A percentile compares a stretch with the other conserved stretches of the same genome.
Conservation (phyloP, 2,888 invertebrate genomes). For the Folsomia manolachei region DNA sequence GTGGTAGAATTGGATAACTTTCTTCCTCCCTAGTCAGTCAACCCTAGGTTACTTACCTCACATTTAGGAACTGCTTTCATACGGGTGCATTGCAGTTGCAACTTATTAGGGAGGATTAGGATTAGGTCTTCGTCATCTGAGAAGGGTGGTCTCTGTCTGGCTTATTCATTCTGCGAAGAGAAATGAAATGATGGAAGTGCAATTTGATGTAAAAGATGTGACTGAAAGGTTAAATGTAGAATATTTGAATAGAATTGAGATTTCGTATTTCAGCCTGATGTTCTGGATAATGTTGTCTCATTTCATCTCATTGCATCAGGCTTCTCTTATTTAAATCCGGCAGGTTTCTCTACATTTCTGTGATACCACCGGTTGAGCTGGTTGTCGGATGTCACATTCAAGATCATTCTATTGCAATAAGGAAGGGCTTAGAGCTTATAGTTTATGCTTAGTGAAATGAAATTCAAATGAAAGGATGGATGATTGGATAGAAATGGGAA, state of each 20-base stretch:
- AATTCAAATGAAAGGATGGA: not conserved
- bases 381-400: not conserved
- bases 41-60: not conserved
- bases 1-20: not conserved
- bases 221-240: slow-evolving; percentile 4
- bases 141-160: too few species aligned
- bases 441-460: not conserved
- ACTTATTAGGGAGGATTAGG: slow-evolving; percentile 3
- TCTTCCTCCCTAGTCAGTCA: not conserved
- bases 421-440: not conserved
- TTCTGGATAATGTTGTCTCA: not conserved
- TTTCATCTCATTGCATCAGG: not conserved
- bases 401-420: not conserved
- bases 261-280: not conserved
- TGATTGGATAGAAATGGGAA: not conserved
- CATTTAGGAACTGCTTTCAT: not conserved
- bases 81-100: not conserved
- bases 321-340: not conserved
- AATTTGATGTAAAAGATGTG: slow-evolving; percentile 4
- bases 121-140: not conserved
- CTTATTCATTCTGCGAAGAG: too few species aligned
- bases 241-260: not conserved
- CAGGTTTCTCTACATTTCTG: too few species aligned
- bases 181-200: not conserved
- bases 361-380: too few species aligned